Evolutionary conservation across 2,113 vertebrate species (phyloP), one percentile per base, ranked within the genome.

Genomic region (Oreochromis aureus): DNA sequence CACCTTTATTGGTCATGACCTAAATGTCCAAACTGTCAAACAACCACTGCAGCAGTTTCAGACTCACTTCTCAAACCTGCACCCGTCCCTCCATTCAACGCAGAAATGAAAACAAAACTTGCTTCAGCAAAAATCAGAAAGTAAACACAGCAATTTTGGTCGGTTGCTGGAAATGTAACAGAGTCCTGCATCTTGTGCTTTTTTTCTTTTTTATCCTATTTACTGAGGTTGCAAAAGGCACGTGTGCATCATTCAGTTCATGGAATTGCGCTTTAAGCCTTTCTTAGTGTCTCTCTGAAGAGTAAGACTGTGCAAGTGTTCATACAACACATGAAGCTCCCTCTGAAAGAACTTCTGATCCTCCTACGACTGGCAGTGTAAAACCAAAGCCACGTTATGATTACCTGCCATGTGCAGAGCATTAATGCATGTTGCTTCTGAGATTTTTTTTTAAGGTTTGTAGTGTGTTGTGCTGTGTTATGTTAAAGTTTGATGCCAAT

Each of bases 61-160:
- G 81, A 54, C 51, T 88, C 36, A 7, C 32, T 66, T 73, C 54
- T 76, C 34, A 34, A 15, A 6, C 80, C 61, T 78, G 46, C 73
- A 87, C 51, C 80, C 7, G 5, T n/a, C 6, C 3, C 12, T 15
- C 36, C 53, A 58, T 69, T 53, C 39, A 63, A 9, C 7, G 63
- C 61, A 27, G 78, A 86, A 88, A 66, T 79, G 22, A 88, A 76
- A 87, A 90, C 15, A 39, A 82, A 88, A 46, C 22, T 86, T 84
- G 55, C 84, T 87, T 83, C 16, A 88, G 39, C 79, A 87, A 58
- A 89, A 73, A 76, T 30, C 58, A 36, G 54, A 61, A 90, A 56
- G 46, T 13, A 81, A 89, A 92, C 51, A 93, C 93, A 93, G 93
- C 91, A 39, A 83, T 91, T 95, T 95, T 95, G 94, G 94, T 95